A percentile compares a stretch with the other conserved stretches of the same genome.
Conservation (phyloP, 2,797 vertebrate genomes). For the Spinus pinus region DNA sequence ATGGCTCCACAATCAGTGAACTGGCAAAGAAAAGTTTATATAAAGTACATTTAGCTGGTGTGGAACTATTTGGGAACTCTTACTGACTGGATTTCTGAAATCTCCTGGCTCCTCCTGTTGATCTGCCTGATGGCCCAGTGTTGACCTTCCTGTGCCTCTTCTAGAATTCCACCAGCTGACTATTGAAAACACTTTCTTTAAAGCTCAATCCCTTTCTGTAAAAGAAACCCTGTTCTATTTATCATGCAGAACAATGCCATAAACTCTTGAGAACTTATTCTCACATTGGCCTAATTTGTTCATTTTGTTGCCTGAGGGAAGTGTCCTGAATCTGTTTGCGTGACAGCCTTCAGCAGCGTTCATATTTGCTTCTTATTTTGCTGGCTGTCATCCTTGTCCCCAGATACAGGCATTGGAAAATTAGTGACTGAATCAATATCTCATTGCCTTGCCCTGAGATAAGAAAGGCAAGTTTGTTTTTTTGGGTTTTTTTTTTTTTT, state of each 20-base stretch:
- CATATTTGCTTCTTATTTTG: neutral
- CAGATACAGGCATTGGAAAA: conserved; percentile 14
- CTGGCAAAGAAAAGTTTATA: neutral
- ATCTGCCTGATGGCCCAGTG: neutral
- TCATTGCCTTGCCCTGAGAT: conserved; percentile 40
- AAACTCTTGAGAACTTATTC: neutral
- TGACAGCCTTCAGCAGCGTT: neutral
- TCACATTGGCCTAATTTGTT: neutral
- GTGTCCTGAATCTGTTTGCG: neutral
- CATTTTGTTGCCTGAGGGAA: conserved; percentile 17
- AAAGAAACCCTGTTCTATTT: neutral
- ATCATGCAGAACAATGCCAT: neutral
- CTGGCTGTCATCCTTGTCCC: neutral
- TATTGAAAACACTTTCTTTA: neutral
- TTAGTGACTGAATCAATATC: conserved; percentile 35
- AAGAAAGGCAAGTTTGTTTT: neutral
- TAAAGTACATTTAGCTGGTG: neutral
- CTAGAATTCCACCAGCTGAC: neutral
- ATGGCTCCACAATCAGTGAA: neutral
- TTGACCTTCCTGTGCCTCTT: neutral
- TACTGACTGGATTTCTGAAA: neutral
- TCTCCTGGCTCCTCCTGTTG: neutral
- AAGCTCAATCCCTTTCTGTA: neutral
- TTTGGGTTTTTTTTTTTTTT: neutral
- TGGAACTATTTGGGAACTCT: neutral